Conservation (phyloP, 2,888 invertebrate genomes). For the Odontocolon sp. region DNA sequence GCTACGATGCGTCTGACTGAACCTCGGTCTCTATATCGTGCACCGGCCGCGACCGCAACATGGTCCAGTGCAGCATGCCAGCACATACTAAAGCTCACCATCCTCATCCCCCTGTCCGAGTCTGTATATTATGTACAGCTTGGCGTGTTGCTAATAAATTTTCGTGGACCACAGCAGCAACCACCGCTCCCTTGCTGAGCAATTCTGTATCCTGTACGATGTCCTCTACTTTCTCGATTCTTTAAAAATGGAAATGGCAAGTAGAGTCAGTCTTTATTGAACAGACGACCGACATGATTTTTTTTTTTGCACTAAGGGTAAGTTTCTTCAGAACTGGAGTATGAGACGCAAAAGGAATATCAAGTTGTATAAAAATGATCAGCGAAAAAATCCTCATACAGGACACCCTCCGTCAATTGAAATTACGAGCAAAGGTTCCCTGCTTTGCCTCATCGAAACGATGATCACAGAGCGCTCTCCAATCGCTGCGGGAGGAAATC, state of each 20-base stretch:
- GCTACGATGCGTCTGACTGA: conserved; percentile 59
- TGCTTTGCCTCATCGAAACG: conserved; percentile 32
- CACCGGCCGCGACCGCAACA: conserved; percentile 74
- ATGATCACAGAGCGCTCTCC: conserved; percentile 39
- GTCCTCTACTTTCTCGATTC: background rate
- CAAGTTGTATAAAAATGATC: background rate
- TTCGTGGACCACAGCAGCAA: conserved; percentile 57
- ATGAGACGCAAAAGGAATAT: background rate
- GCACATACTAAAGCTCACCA: conserved; percentile 64
- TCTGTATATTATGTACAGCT: conserved; percentile 56
- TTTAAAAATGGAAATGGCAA: no score
- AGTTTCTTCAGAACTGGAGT: no score
- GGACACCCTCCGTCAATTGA: conserved; percentile 19
- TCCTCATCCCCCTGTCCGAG: conserved; percentile 10
- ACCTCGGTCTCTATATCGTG: conserved; percentile 67
- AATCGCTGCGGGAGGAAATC: conserved; percentile 8
- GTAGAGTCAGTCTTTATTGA: no score
- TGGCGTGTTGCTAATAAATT: conserved; percentile 70
- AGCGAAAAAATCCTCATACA: background rate
- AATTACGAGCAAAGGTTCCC: conserved; percentile 18
- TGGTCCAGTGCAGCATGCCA: conserved; percentile 67
- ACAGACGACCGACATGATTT: no score
- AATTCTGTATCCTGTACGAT: background rate
- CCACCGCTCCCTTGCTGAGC: conserved; percentile 4
- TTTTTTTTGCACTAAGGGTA: no score